Percentiles rank a stretch among this genome's conserved stretches.
These are phyloP conservation scores for Antheraea yamamai DNA, from an alignment of 2,888 invertebrate genomes.

Conservation along the genomic window DNA sequence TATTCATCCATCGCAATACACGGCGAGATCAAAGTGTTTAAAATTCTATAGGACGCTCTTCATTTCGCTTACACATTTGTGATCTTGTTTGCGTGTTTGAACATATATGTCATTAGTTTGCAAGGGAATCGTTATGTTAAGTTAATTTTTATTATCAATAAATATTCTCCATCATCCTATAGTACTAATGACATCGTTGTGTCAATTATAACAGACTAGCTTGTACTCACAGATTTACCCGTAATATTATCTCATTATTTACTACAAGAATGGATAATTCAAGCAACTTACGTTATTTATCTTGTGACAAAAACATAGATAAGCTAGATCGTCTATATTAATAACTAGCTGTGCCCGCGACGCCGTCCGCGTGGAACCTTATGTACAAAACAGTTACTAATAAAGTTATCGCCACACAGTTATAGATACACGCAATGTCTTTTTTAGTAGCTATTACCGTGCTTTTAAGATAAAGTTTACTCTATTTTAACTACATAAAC, in stretches of 20 bases:
- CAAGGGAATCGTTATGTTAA: background rate
- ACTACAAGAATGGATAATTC: too few relatives aligned
- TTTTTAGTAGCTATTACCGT: too few relatives aligned
- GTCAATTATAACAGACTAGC: background rate
- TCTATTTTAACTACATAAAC: too few relatives aligned
- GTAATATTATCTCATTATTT: background rate
- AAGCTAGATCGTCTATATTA: too few relatives aligned
- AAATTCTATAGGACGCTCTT: conserved; percentile 14
- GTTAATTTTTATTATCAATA: background rate
- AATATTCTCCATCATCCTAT: background rate
- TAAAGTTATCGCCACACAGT: too few relatives aligned
- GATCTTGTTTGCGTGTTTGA: conserved; percentile 11
- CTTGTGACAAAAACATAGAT: too few relatives aligned
- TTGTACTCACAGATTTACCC: background rate
- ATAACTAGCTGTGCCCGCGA: too few relatives aligned
- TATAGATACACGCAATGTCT: too few relatives aligned
- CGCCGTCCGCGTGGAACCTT: too few relatives aligned
- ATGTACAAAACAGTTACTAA: too few relatives aligned
- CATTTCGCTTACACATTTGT: conserved; percentile 6
- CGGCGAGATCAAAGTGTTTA: conserved; percentile 13
- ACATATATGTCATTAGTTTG: conserved; percentile 29
- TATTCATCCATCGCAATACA: conserved; percentile 21
- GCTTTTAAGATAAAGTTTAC: too few relatives aligned
- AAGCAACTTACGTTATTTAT: too few relatives aligned
- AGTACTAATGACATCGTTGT: background rate